Evolutionary conservation across 1,140 invertebrate species (phyloP).

Genomic region (Trigoniulus corallinus): DNA sequence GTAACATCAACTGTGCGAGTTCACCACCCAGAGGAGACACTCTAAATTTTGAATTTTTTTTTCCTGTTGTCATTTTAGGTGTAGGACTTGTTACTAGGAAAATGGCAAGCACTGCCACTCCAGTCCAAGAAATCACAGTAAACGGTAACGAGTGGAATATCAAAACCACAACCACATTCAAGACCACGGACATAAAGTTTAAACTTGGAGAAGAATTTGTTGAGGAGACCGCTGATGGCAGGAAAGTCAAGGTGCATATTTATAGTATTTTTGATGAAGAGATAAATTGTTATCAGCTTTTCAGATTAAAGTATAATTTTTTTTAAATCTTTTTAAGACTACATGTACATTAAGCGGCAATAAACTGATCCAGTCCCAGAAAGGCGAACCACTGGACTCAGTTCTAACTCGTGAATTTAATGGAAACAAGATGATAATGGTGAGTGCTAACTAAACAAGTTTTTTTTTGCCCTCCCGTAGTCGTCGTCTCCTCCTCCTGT

Average conservation of each 20-base stretch:
- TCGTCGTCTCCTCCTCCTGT: no score
- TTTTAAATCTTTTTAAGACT: constrained; percentile 23
- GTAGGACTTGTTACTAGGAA: constrained; percentile 55
- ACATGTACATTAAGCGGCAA: constrained; percentile 27
- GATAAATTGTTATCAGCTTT: neutral
- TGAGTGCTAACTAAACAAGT: no score
- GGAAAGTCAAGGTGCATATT: constrained; percentile 62
- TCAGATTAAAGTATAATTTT: neutral
- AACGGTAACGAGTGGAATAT: constrained; percentile 50
- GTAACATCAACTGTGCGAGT: no score
- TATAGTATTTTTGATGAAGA: constrained; percentile 10
- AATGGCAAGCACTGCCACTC: constrained; percentile 51
- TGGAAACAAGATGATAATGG: constrained; percentile 50
- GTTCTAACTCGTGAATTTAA: constrained; percentile 44
- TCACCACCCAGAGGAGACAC: no score
- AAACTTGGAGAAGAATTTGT: constrained; percentile 65
- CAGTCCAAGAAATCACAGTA: constrained; percentile 50
- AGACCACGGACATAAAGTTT: constrained; percentile 58
- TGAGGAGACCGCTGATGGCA: constrained; percentile 66
- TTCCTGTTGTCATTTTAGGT: no score
- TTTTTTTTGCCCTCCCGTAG: no score
- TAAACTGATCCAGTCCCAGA: constrained; percentile 50
- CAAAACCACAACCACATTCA: constrained; percentile 65
- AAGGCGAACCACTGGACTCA: constrained; percentile 38
- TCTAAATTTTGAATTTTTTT: no score